Conservation (phyloP, 1,140 invertebrate species). For the Rhizoglyphus robini region DNA sequence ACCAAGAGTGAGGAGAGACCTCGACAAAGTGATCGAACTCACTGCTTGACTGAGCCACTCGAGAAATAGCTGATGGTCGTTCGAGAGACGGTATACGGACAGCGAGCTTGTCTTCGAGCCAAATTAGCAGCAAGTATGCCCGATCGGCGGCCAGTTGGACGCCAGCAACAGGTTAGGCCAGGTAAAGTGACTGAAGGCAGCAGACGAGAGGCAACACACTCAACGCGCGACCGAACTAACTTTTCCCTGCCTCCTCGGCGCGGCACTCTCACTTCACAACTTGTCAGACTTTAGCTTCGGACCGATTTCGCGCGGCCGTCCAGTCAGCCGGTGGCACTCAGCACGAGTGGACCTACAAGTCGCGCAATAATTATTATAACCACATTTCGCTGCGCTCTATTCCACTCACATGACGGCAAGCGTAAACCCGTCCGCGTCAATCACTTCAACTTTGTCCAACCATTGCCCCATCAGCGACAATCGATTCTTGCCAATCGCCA, state of each 20-base stretch:
- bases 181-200: neutral
- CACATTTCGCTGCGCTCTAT: neutral
- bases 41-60: neutral
- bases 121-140: neutral
- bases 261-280: neutral
- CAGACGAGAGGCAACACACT: neutral
- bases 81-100: neutral
- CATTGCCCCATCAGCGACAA: too few species aligned
- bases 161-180: constrained; percentile 6
- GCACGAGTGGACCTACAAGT: neutral
- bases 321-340: constrained; percentile 4
- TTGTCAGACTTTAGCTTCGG: neutral
- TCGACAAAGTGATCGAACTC: too few species aligned
- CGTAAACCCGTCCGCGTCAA: neutral
- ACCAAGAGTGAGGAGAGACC: neutral
- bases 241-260: neutral
- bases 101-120: neutral
- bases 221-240: neutral
- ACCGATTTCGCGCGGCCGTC: neutral
- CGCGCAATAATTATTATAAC: neutral
- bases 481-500: too few species aligned
- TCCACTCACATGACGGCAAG: neutral
- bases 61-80: neutral
- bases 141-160: neutral
- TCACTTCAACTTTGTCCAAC: neutral